Base-by-base conservation (phyloP, 2,113 vertebrate genomes). In the Oenanthe melanoleuca region DNA sequence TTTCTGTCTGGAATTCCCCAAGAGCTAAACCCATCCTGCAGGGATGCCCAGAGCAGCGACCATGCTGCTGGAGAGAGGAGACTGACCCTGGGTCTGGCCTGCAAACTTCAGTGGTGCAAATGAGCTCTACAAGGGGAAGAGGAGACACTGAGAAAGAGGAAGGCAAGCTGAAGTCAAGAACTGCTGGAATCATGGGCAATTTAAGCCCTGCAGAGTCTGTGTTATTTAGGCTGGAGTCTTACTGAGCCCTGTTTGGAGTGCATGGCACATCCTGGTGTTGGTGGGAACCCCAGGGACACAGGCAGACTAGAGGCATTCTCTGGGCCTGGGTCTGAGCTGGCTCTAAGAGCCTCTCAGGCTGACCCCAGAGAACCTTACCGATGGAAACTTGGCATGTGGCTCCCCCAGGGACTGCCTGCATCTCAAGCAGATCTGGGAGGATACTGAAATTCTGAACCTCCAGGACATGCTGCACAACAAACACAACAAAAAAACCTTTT, bases 351-450 rank as follows among this genome's bases (percentile, higher is more conserved):
- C 31, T n/a, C 59, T 42, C 47, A 80, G 26, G 29, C 19, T 33
- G 13, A 80, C 9, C 33, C 33, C 50, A 37, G 69, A 80, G 29
- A 45, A 44, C 18, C 49, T 19, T 38, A 42, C 0, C 5, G 60
- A 73, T 9, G n/a, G 33, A 74, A 67, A 87, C 0, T 0, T 40
- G 64, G 77, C 53, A 63, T 0, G 0, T 7, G 14, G 55, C 19
- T 86, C 67, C 17, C n/a, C 5, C 74, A 60, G 21, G 26, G 31
- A 67, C 49, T 28, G 40, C 37, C 47, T 52, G 37, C 57, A 78
- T 66, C 52, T 83, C 81, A 70, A 60, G 64, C 33, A 80, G 50
- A 64, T 80, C 40, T 28, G n/a, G 49, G 72, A 86, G 42, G 52
- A 81, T 28, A 78, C 13, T 59, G 29, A 91, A 75, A 33, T 63